Percentiles rank a stretch among this genome's conserved stretches.
Evolutionary conservation across 1,140 invertebrate genomes (phyloP).

Genomic region (Babylonia areolata): DNA sequence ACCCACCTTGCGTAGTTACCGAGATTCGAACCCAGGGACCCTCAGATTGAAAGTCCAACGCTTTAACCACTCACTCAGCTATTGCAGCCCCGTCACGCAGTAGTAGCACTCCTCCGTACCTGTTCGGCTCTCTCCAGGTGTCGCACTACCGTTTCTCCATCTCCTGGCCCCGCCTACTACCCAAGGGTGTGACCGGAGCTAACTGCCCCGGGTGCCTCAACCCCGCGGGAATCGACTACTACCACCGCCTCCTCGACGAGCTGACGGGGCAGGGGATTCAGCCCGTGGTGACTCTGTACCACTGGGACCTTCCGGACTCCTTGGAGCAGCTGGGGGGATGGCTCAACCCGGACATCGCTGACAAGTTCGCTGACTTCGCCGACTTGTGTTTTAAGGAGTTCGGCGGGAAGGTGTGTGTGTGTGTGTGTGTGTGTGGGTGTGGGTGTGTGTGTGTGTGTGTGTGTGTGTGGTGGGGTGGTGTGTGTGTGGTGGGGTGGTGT

Average conservation of each 20-base stretch:
- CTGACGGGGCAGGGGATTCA: constrained; percentile 60
- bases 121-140: constrained; percentile 50
- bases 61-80: too few relatives aligned
- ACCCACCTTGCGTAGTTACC: too few relatives aligned
- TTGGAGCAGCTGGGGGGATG: constrained; percentile 77
- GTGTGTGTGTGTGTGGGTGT: neutral
- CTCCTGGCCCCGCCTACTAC: constrained; percentile 65
- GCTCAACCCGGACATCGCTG: constrained; percentile 77
- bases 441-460: neutral
- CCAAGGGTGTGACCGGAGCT: constrained; percentile 46
- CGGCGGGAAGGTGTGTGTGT: constrained; percentile 65
- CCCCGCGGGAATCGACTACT: constrained; percentile 46
- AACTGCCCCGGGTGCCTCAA: constrained; percentile 50
- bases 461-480: neutral
- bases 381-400: constrained; percentile 73
- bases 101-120: too few relatives aligned
- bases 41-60: too few relatives aligned
- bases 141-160: constrained; percentile 69
- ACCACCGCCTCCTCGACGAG: constrained; percentile 59
- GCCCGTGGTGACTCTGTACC: constrained; percentile 79
- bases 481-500: too few relatives aligned
- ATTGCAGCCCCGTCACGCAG: too few relatives aligned
- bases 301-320: constrained; percentile 76
- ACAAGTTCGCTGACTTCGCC: constrained; percentile 78
- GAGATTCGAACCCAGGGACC: too few relatives aligned